Conservation (phyloP, 2,797 vertebrate species). For the Tinamus major region DNA sequence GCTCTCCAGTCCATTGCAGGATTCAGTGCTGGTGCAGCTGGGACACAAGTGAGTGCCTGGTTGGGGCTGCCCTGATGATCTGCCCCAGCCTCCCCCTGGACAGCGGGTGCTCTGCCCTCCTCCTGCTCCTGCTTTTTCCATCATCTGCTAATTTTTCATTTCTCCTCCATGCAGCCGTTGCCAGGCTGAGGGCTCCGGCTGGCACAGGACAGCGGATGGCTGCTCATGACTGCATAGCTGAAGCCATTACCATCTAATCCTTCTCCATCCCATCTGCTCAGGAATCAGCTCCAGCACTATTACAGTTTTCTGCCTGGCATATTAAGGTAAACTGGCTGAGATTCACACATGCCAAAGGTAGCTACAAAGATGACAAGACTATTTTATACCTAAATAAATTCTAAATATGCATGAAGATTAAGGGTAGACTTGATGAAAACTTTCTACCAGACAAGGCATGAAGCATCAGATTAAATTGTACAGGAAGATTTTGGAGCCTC, state of each 20-base stretch:
- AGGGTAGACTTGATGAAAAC: not conserved
- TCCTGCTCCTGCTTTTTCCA: not conserved
- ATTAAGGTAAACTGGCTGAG: not conserved
- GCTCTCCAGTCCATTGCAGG: not conserved
- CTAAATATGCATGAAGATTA: not conserved
- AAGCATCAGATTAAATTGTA: not conserved
- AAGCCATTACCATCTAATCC: not conserved
- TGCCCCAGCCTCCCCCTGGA: not conserved
- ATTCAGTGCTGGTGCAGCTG: not conserved
- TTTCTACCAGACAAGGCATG: not conserved
- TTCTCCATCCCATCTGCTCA: not conserved
- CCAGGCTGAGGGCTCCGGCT: not conserved
- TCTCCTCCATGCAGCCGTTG: not conserved
- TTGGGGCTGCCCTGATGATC: not conserved
- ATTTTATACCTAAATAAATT: not conserved
- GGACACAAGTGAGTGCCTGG: not conserved
- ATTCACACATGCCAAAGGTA: not conserved
- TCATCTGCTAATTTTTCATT: not conserved
- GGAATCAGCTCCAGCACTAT: not conserved
- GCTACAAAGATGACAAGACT: not conserved
- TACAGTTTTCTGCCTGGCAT: not conserved
- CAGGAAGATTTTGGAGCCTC: not conserved
- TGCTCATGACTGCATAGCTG: not conserved
- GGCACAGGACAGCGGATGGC: not conserved
- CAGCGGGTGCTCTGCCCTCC: not conserved